Conservation (phyloP, 2,797 vertebrate genomes). For the Echeneis naucrates region DNA sequence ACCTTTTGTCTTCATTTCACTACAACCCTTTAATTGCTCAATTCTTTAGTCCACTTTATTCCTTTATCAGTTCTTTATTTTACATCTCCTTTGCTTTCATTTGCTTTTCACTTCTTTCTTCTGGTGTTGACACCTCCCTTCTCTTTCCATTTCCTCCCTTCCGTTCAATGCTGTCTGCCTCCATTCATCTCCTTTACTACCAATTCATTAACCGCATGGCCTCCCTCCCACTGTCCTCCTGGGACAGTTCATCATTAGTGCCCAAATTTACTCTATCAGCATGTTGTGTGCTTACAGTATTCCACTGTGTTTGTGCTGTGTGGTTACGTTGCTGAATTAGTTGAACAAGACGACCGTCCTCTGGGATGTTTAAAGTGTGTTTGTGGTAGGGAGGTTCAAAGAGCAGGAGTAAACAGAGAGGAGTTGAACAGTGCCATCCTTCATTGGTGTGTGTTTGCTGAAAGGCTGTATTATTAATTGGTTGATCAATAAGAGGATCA, state of each 20-base stretch:
- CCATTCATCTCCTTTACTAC: slow-evolving; percentile 62
- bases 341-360: slow-evolving; percentile 36
- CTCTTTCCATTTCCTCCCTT: slow-evolving; percentile 21
- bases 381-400: slow-evolving; percentile 80
- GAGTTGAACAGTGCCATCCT: slow-evolving; percentile 76
- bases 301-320: slow-evolving; percentile 27
- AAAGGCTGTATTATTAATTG: slow-evolving; percentile 15
- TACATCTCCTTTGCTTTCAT: not conserved
- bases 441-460: slow-evolving; percentile 17
- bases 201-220: slow-evolving; percentile 41
- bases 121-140: slow-evolving; percentile 14
- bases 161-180: slow-evolving; percentile 18
- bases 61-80: not conserved
- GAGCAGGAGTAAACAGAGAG: slow-evolving; percentile 87
- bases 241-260: slow-evolving; percentile 52
- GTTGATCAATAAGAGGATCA: slow-evolving; percentile 11
- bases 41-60: not conserved
- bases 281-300: slow-evolving; percentile 32
- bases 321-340: slow-evolving; percentile 41
- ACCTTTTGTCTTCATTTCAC: too few relatives aligned
- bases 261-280: slow-evolving; percentile 50
- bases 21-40: too few relatives aligned
- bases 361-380: slow-evolving; percentile 28
- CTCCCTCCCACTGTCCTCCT: slow-evolving; percentile 16
- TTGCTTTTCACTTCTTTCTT: not conserved